Evolutionary conservation across 2,797 vertebrate genomes (phyloP).

Genomic region (Anabacerthia variegaticeps): DNA sequence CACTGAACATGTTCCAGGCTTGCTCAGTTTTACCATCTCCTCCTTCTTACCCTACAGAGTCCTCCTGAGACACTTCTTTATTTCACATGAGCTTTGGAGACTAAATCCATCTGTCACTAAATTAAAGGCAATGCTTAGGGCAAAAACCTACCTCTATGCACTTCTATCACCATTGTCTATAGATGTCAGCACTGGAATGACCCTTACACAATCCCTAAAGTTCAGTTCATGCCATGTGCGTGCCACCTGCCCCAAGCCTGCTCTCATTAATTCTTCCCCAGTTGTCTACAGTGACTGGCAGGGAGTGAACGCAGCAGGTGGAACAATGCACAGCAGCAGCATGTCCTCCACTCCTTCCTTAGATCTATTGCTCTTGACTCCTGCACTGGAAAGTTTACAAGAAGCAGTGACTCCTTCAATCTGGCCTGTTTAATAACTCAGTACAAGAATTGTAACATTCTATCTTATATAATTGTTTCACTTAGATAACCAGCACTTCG

Average conservation of each 20-base stretch:
- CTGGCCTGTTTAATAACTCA: neutral
- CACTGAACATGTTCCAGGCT: neutral
- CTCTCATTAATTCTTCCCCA: neutral
- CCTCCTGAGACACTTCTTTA: neutral
- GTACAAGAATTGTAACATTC: neutral
- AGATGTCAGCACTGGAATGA: neutral
- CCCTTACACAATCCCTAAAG: neutral
- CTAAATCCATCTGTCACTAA: neutral
- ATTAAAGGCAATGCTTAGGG: neutral
- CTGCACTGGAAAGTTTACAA: neutral
- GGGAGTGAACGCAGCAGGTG: neutral
- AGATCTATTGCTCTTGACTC: neutral
- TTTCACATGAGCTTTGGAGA: neutral
- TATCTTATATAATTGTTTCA: neutral
- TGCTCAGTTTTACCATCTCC: neutral
- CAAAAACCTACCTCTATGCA: neutral
- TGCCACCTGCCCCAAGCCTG: neutral
- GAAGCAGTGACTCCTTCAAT: neutral
- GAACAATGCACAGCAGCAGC: neutral
- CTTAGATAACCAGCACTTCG: neutral
- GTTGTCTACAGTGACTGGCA: neutral
- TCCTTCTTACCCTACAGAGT: neutral
- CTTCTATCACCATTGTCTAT: neutral
- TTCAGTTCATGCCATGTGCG: neutral
- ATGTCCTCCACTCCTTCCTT: neutral